Base-by-base conservation (phyloP, 1,140 invertebrate species). In the Pseudomyrmex gracilis region DNA sequence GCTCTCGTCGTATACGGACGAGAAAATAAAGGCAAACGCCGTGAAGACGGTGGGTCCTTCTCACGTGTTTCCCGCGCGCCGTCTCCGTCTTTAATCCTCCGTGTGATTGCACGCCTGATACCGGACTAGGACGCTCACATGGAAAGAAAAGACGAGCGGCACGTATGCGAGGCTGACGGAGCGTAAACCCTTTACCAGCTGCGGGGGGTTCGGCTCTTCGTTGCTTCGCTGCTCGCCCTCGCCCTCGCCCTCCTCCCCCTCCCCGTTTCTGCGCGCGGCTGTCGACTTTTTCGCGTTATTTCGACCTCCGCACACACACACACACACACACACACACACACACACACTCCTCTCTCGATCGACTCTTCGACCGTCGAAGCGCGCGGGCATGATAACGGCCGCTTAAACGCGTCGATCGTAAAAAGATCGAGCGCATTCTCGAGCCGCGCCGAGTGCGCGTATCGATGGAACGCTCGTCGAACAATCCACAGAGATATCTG, bases 71-170 rank as follows among this genome's bases (percentile, higher is more conserved):
- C 85, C 85, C 67, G 71, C 68, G 78, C 80, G 89, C 91, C 88
- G 82, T 78, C 89, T 90, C 88, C 88, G 89, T 89, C 89, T 93
- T 93, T 94, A 94, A 93, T 93, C 93, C 92, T 90, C 90, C 91
- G 90, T 92, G 91, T 92, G 93, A 93, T 93, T 93, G 92, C 90
- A 93, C 90, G 86, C 88, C 92, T 88, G 93, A 93, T 94, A 93
- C 90, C 90, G 90, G 92, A 51, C 86, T 91, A 91, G 89, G 85
- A 93, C 92, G 90, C 89, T 93, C 92, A 92, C 90, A 90, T 92
- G 90, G 92, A 93, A 92, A 89, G 90, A 34, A 91, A 92, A 91
- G 91, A 92, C 90, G 91, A 90, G 88, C 90, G 91, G 85, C 91
- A 85, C 85, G 87, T 90, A 91, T 89, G 87, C 86, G 82, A 90